Percentiles rank a stretch among this genome's conserved stretches.
Evolutionary conservation across 1,140 invertebrate genomes (phyloP).

Genomic region (Stratiolaelaps scimitus): DNA sequence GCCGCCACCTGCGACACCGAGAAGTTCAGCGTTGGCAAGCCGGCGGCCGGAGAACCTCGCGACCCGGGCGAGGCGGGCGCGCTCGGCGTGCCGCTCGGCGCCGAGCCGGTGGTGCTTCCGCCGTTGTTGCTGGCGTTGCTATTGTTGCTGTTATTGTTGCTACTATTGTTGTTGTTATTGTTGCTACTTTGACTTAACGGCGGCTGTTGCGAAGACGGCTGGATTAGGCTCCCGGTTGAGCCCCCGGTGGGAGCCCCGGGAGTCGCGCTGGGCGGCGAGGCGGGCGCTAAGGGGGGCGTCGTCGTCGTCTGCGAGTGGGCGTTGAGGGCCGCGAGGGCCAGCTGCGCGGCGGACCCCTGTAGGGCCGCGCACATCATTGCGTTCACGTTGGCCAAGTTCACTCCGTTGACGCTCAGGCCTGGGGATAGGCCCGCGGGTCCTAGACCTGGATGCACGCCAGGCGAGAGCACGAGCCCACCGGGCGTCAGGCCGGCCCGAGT

Average conservation of each 20-base stretch:
- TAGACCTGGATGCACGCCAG: constrained; percentile 32
- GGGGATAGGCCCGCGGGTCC: constrained; percentile 32
- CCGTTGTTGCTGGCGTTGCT: neutral
- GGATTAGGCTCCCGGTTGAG: constrained; percentile 51
- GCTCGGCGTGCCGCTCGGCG: neutral
- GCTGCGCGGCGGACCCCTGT: constrained; percentile 25
- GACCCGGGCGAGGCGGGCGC: constrained; percentile 25
- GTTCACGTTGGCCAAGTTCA: constrained; percentile 26
- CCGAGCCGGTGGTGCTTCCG: constrained; percentile 31
- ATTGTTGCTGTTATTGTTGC: constrained; percentile 16
- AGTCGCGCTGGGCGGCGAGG: constrained; percentile 32
- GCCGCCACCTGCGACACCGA: constrained; percentile 66
- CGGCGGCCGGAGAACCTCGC: constrained; percentile 41
- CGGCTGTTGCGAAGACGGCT: constrained; percentile 75
- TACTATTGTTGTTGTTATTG: constrained; percentile 5
- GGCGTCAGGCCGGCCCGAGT: too few relatives aligned
- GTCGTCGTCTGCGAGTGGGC: constrained; percentile 17
- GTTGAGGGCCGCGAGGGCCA: constrained; percentile 28
- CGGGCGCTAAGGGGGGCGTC: constrained; percentile 26
- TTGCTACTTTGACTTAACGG: constrained; percentile 3
- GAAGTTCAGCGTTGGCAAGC: constrained; percentile 35
- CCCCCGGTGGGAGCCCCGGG: constrained; percentile 34
- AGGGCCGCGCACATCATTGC: constrained; percentile 28
- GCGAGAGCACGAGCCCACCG: neutral
- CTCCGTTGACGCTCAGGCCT: constrained; percentile 28